Evolutionary conservation across 2,113 vertebrate genomes (phyloP), one percentile per base, ranked within the genome.

Genomic region (Ursus arctos): DNA sequence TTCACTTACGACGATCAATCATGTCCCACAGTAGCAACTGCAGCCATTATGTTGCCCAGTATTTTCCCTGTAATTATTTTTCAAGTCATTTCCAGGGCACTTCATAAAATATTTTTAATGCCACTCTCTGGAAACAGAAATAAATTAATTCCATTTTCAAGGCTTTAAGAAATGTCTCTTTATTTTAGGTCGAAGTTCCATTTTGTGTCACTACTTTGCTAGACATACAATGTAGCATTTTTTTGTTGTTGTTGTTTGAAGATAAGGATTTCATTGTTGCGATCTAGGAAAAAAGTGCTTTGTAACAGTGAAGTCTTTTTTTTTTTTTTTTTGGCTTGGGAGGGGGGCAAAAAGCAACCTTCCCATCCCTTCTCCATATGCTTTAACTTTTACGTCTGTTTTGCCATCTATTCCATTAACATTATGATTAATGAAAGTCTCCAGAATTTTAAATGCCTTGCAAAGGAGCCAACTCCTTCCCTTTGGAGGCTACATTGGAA

Each of bases 11-110:
- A 92, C 92, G 97, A 97, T 98, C 96, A 94, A 28, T 98, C 96
- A 97, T 28, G 53, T 77, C 77, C 92, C 95, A n/a, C 4, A 96
- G 79, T 26, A 93, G 59, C 69, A 31, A 97, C 91, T 79, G 33
- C 13, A 93, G 65, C 88, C 97, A 86, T 98, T 97, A 93, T 61
- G 61, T 92, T 0, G 0, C 77, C 69, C 65, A 61, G 59, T 53
- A 36, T 31, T 96, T 85, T 91, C 83, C 69, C 43, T 65, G 13
- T 96, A 94, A 98, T 98, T 98, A 98, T 96, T 97, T 98, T 96
- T 97, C 90, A 83, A 89, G 96, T 97, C 36, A 84, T 95, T 98
- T 97, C 83, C 86, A 96, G 90, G 95, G 51, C 88, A 96, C n/a
- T 91, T 96, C 24, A 22, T 79, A 92, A 98, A 97, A 90, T 67